Conservation (phyloP, 1,140 invertebrate species). For the Geopemphigus sp. region DNA sequence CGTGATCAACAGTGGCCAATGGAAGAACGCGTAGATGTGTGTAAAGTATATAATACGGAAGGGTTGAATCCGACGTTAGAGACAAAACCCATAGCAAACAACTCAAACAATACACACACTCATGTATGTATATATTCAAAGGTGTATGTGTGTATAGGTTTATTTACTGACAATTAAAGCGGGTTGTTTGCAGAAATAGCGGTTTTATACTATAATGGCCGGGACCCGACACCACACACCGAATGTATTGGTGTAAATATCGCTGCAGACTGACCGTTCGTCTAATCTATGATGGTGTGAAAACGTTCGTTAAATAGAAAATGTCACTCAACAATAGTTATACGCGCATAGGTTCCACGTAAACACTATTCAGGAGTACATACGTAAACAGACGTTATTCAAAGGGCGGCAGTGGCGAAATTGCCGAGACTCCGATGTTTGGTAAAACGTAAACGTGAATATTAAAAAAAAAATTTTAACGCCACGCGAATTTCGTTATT, state of each 20-base stretch:
- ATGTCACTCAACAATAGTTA: not conserved
- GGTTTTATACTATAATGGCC: not conserved
- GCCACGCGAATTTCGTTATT: not conserved
- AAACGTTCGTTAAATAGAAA: not conserved
- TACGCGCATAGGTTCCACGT: not conserved
- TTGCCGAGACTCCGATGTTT: no score
- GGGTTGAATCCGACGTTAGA: not conserved
- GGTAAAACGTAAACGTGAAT: not conserved
- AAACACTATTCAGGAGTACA: constrained; percentile 2
- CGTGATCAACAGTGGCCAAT: not conserved
- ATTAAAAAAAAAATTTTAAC: not conserved
- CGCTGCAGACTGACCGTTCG: not conserved
- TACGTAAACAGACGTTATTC: not conserved
- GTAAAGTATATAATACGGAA: not conserved
- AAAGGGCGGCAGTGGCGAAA: no score
- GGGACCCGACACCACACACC: not conserved
- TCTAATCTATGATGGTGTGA: not conserved
- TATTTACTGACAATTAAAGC: constrained; percentile 29
- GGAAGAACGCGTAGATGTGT: no score
- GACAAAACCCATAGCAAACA: not conserved
- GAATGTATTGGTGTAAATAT: not conserved
- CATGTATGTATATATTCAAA: not conserved
- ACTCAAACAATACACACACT: not conserved
- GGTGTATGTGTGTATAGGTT: not conserved
- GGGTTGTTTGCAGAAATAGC: constrained; percentile 19